Percentiles rank a stretch among this genome's conserved stretches.
Conservation (phyloP, 2,113 vertebrate genomes). For the Himantopus leucocephalus region DNA sequence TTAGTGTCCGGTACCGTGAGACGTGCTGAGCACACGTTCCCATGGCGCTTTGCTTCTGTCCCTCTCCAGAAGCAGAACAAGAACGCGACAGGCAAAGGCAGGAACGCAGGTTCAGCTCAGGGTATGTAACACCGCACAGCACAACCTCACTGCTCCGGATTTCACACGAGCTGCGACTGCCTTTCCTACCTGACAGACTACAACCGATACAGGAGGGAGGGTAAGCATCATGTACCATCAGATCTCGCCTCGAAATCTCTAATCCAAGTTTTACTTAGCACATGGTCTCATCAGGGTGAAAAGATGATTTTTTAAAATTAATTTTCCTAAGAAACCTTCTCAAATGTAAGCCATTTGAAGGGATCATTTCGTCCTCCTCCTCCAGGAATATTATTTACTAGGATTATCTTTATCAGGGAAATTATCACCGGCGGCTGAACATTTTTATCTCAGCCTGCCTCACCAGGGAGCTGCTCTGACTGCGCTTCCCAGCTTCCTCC, state of each 20-base stretch:
- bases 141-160: background rate
- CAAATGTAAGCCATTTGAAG: background rate
- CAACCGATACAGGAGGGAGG: fast-evolving
- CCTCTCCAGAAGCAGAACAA: background rate
- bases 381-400: background rate
- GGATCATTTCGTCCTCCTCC: fast-evolving
- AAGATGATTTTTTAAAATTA: background rate
- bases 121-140: fast-evolving
- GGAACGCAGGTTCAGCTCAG: fast-evolving
- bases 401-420: background rate
- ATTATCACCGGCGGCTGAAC: background rate
- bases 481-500: background rate
- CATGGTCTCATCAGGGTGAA: background rate
- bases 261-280: background rate
- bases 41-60: fast-evolving
- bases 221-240: too few species aligned
- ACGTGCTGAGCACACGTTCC: background rate
- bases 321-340: background rate
- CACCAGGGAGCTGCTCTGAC: background rate
- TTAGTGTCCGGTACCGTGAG: fast-evolving
- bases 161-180: background rate
- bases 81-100: background rate
- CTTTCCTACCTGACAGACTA: background rate
- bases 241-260: background rate
- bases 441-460: background rate